phyloP scores from a whole-genome alignment of 2,113 vertebrate species.

The Benitochromis conjunctus region DNA sequence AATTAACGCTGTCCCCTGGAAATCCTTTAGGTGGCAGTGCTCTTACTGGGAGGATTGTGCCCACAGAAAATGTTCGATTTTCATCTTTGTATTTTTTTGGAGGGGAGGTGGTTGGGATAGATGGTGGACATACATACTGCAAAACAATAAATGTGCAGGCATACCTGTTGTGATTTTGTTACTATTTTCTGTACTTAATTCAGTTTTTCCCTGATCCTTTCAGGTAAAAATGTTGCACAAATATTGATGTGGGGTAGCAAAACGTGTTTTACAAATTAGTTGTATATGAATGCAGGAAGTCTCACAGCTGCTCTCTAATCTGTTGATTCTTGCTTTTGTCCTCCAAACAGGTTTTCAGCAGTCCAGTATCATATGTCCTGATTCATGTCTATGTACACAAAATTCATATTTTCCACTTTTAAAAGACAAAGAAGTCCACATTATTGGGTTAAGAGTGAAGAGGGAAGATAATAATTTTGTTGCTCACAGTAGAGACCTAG shows the following conservation, averaged over 20 bases:
- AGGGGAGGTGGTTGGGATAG: not conserved
- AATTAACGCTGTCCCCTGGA: not conserved
- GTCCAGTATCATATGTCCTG: not conserved
- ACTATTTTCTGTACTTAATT: not conserved
- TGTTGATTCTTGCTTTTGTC: not conserved
- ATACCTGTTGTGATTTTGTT: not conserved
- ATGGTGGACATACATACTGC: not conserved
- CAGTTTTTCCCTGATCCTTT: not conserved
- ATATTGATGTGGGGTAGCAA: not conserved
- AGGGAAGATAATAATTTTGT: not conserved
- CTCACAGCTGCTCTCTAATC: not conserved
- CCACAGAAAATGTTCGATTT: not conserved
- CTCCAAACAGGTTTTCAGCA: not conserved
- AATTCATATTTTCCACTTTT: not conserved
- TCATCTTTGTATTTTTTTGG: not conserved
- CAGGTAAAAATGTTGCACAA: not conserved
- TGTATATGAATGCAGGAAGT: not conserved
- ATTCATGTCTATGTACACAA: not conserved
- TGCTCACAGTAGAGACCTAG: no score
- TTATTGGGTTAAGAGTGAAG: not conserved
- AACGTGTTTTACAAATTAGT: not conserved
- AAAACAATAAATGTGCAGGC: not conserved
- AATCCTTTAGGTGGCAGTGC: not conserved
- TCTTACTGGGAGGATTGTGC: not conserved
- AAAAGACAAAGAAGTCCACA: not conserved